Conservation (phyloP, 2,113 vertebrate genomes). For the Pseudopipra pipra region DNA sequence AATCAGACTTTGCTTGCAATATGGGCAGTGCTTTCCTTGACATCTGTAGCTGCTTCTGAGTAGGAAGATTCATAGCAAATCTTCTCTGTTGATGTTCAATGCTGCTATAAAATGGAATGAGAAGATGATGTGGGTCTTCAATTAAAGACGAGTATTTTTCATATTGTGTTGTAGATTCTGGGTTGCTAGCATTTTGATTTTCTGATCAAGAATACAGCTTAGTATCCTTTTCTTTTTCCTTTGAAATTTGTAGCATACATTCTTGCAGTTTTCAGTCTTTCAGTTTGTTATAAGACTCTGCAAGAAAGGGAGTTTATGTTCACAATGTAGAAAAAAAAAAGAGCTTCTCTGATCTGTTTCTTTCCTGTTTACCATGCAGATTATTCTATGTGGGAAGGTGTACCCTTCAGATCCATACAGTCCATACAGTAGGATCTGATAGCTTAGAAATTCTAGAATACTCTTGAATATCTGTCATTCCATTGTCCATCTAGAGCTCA, state of each 20-base stretch:
- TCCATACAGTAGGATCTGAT: background rate
- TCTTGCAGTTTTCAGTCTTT: background rate
- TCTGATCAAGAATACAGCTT: background rate
- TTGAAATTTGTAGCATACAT: background rate
- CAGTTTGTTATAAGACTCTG: background rate
- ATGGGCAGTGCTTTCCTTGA: background rate
- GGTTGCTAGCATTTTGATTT: background rate
- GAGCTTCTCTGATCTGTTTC: background rate
- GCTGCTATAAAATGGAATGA: background rate
- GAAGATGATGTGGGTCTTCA: background rate
- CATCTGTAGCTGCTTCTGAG: background rate
- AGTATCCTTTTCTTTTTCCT: background rate
- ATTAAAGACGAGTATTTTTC: background rate
- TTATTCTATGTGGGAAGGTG: background rate
- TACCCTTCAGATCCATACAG: background rate
- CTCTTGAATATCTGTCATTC: background rate
- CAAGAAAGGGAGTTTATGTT: background rate
- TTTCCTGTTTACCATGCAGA: background rate
- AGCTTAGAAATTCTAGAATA: background rate
- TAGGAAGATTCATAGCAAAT: background rate
- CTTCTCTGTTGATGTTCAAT: background rate
- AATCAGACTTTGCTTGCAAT: background rate
- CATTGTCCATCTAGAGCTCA: background rate
- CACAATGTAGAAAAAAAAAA: background rate
- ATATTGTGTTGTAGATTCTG: background rate